Conservation (phyloP, 2,888 invertebrate species). For the Eupithecia tripunctaria region DNA sequence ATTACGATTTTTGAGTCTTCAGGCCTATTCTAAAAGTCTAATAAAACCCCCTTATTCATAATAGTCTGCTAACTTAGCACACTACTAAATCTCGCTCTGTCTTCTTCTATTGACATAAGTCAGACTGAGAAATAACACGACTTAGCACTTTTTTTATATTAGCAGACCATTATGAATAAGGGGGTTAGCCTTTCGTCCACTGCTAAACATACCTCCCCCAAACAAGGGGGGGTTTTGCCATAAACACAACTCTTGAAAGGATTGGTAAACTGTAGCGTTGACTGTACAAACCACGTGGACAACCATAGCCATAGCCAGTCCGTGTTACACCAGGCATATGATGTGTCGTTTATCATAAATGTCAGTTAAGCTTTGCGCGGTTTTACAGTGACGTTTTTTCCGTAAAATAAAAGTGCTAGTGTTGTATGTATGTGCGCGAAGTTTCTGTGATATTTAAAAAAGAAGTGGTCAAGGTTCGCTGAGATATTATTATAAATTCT, state of each 20-base stretch:
- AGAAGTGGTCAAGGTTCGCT: background rate
- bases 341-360: background rate
- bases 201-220: background rate
- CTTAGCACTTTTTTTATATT: too few species aligned
- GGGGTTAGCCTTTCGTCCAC: too few species aligned
- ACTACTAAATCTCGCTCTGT: too few species aligned
- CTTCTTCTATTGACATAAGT: too few species aligned
- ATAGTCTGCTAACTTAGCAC: too few species aligned
- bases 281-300: background rate
- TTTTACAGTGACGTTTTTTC: background rate
- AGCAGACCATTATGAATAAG: too few species aligned
- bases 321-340: background rate
- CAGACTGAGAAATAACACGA: too few species aligned
- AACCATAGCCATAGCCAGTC: background rate
- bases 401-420: background rate
- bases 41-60: too few species aligned
- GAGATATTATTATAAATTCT: background rate
- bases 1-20: too few species aligned
- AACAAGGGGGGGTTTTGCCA: background rate
- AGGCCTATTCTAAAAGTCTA: too few species aligned
- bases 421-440: background rate
- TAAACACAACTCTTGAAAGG: background rate
- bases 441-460: background rate
- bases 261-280: background rate
- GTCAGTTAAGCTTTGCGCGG: background rate